Evolutionary conservation across 2,888 invertebrate genomes (phyloP).

Genomic region (Lycophotia porphyrea): DNA sequence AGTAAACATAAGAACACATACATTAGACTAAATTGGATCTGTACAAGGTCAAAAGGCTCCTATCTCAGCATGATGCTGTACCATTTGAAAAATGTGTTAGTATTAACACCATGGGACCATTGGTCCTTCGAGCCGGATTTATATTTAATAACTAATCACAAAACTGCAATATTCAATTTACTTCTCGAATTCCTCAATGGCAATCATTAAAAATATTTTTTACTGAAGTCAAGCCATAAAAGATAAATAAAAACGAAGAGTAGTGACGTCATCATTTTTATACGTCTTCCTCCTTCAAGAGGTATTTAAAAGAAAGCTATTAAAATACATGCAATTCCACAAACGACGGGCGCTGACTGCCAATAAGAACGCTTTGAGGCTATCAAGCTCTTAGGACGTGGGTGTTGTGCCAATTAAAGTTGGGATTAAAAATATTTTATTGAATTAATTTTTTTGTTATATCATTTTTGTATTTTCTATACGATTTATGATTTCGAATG

Average conservation of each 20-base stretch:
- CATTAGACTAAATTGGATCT: too few species aligned
- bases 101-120: background rate
- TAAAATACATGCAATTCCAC: conserved; percentile 45
- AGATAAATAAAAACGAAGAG: background rate
- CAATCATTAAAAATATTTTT: background rate
- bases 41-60: too few species aligned
- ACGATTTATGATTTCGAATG: background rate
- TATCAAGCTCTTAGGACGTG: background rate
- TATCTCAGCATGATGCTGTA: too few species aligned
- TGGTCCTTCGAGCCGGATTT: background rate
- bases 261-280: conserved; percentile 18
- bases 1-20: too few species aligned
- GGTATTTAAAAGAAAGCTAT: conserved; percentile 31
- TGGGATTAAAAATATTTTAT: background rate
- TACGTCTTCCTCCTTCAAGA: conserved; percentile 6
- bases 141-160: background rate
- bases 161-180: background rate
- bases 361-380: conserved; percentile 7
- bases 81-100: background rate
- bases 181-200: background rate
- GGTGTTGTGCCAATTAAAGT: conserved; percentile 1
- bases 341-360: conserved; percentile 10
- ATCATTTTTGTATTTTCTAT: background rate
- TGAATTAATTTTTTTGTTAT: background rate
- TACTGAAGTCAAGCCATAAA: background rate